Base-by-base conservation (phyloP, 2,113 vertebrate species). In the Tragelaphus scriptus region DNA sequence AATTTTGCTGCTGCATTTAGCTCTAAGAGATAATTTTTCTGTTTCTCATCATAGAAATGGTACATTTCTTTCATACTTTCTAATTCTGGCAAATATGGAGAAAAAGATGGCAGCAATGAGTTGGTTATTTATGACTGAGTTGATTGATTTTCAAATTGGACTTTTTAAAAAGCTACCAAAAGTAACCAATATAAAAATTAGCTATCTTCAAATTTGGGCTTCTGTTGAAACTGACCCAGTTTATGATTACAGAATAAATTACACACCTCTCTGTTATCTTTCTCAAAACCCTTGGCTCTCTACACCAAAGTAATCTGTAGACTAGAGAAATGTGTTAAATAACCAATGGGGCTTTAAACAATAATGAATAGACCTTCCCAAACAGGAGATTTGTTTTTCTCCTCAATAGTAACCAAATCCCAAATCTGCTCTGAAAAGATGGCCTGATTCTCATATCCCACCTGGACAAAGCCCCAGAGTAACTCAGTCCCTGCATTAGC, bases 141-240 rank as follows among this genome's bases (percentile, higher is more conserved):
- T 85, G 71, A 95, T 11, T 85, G 81, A 93, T 95, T 95, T 97
- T 96, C 95, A 90, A 92, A 96, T 96, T 95, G 61, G 88, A 91
- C 36, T 81, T 86, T 40, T 75, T 6, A 25, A 53, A 85, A 4
- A 10, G 19, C 30, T 86, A 77, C 56, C 17, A 25, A 95, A 96
- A 94, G 61, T 84, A 98, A 96, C 93, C 77, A 92, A 68, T 97
- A 53, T 26, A 94, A 85, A 23, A 58, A 14, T 36, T 77, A 44
- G 55, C 75, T 96, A 96, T 81, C 63, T 77, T 80, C 89, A 59
- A 90, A 56, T 12, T 85, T 77, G 79, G 49, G 51, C 55, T 96
- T 97, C 95, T 96, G 26, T 53, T 95, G 56, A 94, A 95, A 92
- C 49, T 59, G 75, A 96, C 90, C 77, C 58, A 90, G 91, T 30